A percentile compares a stretch with the other conserved stretches of the same genome.
Evolutionary conservation across 2,888 invertebrate genomes (phyloP).

Genomic region (Zygogramma bicolorata): DNA sequence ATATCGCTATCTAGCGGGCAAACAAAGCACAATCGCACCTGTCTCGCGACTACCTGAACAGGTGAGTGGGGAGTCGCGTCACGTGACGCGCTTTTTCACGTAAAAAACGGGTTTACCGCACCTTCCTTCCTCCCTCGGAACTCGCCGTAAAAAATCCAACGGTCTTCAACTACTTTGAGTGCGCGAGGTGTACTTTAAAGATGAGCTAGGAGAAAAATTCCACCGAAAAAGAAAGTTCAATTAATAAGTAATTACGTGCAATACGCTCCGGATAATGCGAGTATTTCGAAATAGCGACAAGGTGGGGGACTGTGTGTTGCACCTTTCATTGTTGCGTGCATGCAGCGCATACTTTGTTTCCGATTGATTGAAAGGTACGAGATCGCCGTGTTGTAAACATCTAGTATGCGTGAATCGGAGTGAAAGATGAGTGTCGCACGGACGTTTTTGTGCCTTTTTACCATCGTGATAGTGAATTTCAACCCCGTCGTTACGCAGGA

Average conservation of each 20-base stretch:
- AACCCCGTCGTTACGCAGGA: slow-evolving; percentile 39
- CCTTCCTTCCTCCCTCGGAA: slow-evolving; percentile 55
- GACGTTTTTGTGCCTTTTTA: slow-evolving; percentile 34
- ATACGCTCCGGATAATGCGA: slow-evolving; percentile 33
- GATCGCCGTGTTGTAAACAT: not conserved
- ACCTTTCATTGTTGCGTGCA: slow-evolving; percentile 38
- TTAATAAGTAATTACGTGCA: not conserved
- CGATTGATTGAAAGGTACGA: slow-evolving; percentile 22
- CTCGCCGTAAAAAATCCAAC: slow-evolving; percentile 50
- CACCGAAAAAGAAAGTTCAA: slow-evolving; percentile 1
- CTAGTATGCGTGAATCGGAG: not conserved
- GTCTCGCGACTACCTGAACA: slow-evolving; percentile 59
- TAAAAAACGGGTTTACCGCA: slow-evolving; percentile 64
- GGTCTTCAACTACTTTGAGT: slow-evolving; percentile 18
- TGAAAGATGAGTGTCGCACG: not conserved
- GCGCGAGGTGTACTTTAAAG: not conserved
- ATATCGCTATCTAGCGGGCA: slow-evolving; percentile 42
- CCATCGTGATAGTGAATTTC: slow-evolving; percentile 36
- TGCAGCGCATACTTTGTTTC: slow-evolving; percentile 36
- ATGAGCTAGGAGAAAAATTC: not conserved
- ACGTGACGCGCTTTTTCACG: slow-evolving; percentile 63
- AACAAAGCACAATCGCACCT: slow-evolving; percentile 55
- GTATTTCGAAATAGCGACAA: slow-evolving; percentile 36
- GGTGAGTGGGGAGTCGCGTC: slow-evolving; percentile 62
- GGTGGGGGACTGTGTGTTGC: slow-evolving; percentile 39